Base-by-base conservation (phyloP, 2,797 vertebrate species). In the Avahi laniger region DNA sequence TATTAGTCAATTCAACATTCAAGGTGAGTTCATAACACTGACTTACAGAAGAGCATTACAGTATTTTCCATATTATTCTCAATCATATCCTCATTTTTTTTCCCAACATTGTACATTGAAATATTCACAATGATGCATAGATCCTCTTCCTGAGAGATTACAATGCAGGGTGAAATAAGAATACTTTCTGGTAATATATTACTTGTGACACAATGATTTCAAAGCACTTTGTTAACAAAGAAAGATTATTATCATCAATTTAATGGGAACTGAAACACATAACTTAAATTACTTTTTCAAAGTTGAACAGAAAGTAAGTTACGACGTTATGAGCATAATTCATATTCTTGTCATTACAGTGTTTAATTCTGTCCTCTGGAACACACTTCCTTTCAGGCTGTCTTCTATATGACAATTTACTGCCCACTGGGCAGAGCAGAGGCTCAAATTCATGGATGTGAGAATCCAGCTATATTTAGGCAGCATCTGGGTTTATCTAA, bases 241-340 rank as follows among this genome's bases (percentile, higher is more conserved):
- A 98, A 98, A 96, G 97, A 97, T 98, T 97, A 97, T 98, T 97
- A 97, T 95, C 97, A 94, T 98, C 93, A 97, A 97, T 98, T 98
- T 97, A 97, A 98, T 94, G 96, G 97, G 83, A 95, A 95, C 95
- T 93, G 96, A 97, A 97, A 97, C 95, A 97, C 86, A 97, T 95
- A 97, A 97, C 94, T 98, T 97, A 98, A 97, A 98, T 97, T 97
- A 97, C 93, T 97, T 97, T 95, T 97, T 96, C 96, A 96, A 97
- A 98, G 97, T 97, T 97, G 96, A 97, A 94, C 54, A 97, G 95
- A 98, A 98, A 97, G 93, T 95, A 97, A 97, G 95, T 97, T 96
- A 93, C 87, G 97, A 95, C 57, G 52, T 94, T 96, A 90, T 63
- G 89, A 97, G 75, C 87, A 96, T 97, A 96, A 97, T 96, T 98